These are phyloP conservation scores for Gymnogyps californianus DNA, from an alignment of 2,113 vertebrate genomes.

Conservation along the genomic window DNA sequence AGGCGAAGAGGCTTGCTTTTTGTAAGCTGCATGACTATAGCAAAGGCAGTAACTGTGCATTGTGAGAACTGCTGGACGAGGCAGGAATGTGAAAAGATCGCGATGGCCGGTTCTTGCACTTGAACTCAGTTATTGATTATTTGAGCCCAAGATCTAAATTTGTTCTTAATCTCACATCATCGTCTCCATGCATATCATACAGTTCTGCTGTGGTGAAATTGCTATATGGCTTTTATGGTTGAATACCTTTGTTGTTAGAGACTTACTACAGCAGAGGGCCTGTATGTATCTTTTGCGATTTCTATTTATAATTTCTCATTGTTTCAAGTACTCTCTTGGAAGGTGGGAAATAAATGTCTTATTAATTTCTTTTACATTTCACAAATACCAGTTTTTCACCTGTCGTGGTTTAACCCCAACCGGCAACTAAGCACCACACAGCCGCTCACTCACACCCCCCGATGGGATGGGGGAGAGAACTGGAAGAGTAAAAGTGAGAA, in stretches of 20 bases:
- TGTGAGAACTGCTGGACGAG: neutral
- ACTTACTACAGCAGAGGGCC: neutral
- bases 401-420: too few relatives aligned
- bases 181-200: neutral
- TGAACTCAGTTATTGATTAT: neutral
- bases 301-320: neutral
- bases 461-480: too few relatives aligned
- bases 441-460: too few relatives aligned
- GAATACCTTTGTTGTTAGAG: neutral
- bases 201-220: neutral
- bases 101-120: neutral
- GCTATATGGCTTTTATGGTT: neutral
- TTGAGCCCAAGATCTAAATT: neutral
- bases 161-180: neutral
- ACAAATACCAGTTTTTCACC: neutral
- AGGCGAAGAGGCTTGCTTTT: neutral
- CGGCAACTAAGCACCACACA: too few relatives aligned
- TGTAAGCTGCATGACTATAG: neutral
- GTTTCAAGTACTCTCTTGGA: neutral
- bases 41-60: neutral
- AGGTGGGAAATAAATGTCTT: neutral
- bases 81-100: neutral
- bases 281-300: neutral
- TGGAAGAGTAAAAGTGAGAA: too few relatives aligned
- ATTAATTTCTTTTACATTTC: neutral